Evolutionary conservation across 2,888 invertebrate genomes (phyloP).

Genomic region (Reticulitermes lucifugus): DNA sequence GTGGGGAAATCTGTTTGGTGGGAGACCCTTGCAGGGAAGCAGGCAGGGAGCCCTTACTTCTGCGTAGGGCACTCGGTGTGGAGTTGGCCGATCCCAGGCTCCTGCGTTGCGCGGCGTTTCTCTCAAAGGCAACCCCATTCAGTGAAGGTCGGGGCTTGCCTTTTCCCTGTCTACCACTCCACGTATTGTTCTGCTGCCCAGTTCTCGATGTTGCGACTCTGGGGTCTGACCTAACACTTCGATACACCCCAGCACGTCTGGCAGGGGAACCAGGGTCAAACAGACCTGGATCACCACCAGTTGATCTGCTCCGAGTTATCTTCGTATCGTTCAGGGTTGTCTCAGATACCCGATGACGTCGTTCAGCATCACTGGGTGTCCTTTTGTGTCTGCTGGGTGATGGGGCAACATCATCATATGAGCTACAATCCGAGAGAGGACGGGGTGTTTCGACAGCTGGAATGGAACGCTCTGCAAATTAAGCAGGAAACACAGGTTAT

Average conservation of each 20-base stretch:
- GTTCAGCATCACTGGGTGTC: slow-evolving; percentile 14
- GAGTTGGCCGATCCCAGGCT: slow-evolving; percentile 48
- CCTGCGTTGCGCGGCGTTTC: slow-evolving; percentile 48
- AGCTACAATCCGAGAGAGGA: slow-evolving; percentile 26
- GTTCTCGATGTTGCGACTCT: slow-evolving; percentile 2
- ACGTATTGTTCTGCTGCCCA: slow-evolving; percentile 71
- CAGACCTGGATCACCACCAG: slow-evolving; percentile 1
- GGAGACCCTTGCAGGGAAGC: slow-evolving; percentile 63
- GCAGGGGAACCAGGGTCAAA: slow-evolving; percentile 21
- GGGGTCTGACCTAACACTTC: slow-evolving; percentile 60
- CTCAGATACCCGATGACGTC: not conserved
- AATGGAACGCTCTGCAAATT: slow-evolving; percentile 22
- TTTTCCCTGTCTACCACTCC: slow-evolving; percentile 74
- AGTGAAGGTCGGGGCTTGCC: slow-evolving; percentile 66
- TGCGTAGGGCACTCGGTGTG: slow-evolving; percentile 45
- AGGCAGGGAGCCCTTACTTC: slow-evolving; percentile 51
- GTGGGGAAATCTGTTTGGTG: slow-evolving; percentile 72
- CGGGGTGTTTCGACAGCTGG: slow-evolving; percentile 7
- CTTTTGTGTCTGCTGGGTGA: slow-evolving; percentile 10
- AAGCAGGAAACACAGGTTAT: not conserved
- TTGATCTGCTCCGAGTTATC: slow-evolving; percentile 51
- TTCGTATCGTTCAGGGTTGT: slow-evolving; percentile 9
- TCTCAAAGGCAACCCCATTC: slow-evolving; percentile 66
- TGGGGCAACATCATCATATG: slow-evolving; percentile 6
- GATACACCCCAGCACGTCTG: slow-evolving; percentile 61